These are phyloP conservation scores for Ciconia maguari DNA, from an alignment of 2,113 vertebrate species.

Conservation along the genomic window DNA sequence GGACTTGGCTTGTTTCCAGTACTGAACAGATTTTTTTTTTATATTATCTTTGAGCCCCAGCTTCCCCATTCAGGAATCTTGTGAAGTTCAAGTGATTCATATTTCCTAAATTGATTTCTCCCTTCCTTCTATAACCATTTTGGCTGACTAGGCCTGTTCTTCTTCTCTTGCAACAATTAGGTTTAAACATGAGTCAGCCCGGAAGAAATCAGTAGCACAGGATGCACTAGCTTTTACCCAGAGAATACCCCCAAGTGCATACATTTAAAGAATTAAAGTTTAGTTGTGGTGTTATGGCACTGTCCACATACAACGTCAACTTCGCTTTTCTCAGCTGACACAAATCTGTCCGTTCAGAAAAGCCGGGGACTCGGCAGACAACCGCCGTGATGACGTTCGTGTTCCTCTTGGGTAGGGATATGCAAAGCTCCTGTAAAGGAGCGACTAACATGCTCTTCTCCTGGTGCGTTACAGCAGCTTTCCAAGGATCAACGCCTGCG, in stretches of 20 bases:
- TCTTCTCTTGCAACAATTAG: background rate
- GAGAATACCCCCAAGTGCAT: background rate
- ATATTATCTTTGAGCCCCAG: background rate
- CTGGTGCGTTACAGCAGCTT: background rate
- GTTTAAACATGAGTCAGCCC: background rate
- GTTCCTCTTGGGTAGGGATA: background rate
- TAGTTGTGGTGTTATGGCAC: background rate
- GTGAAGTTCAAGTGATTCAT: conserved; percentile 2
- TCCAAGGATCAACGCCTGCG: background rate
- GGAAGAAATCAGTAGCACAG: background rate
- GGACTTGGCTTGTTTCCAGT: background rate
- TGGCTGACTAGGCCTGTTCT: background rate
- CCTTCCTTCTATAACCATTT: background rate
- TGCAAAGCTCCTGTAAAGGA: background rate
- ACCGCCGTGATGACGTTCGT: background rate
- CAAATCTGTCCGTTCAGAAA: background rate
- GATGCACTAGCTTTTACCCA: background rate
- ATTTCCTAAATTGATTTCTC: background rate
- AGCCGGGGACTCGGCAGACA: background rate
- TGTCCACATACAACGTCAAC: background rate
- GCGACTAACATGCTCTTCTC: background rate
- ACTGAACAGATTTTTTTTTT: background rate
- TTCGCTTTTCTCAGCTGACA: background rate
- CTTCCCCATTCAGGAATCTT: background rate
- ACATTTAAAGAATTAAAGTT: background rate